Conservation (phyloP, 2,113 vertebrate genomes). For the Crotalus helleri region DNA sequence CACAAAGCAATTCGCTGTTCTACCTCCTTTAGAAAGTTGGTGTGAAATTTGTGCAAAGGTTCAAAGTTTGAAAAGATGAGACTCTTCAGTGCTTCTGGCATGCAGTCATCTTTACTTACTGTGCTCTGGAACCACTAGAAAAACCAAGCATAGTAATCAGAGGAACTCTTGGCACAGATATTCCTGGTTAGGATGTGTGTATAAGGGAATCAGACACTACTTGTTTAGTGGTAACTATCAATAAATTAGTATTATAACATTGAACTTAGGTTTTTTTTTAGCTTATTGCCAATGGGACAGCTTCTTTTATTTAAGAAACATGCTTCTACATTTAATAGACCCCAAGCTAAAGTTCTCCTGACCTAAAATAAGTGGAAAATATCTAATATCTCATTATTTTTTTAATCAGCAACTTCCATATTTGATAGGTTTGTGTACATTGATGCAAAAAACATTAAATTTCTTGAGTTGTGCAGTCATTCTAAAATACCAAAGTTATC, state of each 20-base stretch:
- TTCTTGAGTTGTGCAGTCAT: neutral
- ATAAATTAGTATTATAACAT: neutral
- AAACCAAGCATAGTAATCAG: neutral
- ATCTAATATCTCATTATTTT: neutral
- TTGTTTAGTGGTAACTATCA: neutral
- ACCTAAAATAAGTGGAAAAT: neutral
- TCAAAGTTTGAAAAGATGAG: slow-evolving; percentile 88
- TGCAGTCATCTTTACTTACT: slow-evolving; percentile 82
- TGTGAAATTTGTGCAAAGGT: slow-evolving; percentile 93
- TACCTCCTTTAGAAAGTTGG: slow-evolving; percentile 94
- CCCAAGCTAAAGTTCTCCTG: neutral
- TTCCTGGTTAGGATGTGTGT: neutral
- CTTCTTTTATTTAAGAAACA: neutral
- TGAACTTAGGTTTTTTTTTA: neutral
- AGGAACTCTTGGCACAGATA: neutral
- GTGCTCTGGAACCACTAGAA: slow-evolving; percentile 85
- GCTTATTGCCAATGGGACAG: neutral
- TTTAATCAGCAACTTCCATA: neutral
- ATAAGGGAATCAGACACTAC: neutral
- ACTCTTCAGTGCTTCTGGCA: slow-evolving; percentile 84
- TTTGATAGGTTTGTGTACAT: neutral
- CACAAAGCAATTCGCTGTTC: slow-evolving; percentile 92
- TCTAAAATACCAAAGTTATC: slow-evolving; percentile 9
- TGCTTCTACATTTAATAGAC: neutral
- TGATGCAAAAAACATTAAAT: neutral